phyloP scores from a whole-genome alignment of 2,113 vertebrate species.

The Arvicanthis niloticus region DNA sequence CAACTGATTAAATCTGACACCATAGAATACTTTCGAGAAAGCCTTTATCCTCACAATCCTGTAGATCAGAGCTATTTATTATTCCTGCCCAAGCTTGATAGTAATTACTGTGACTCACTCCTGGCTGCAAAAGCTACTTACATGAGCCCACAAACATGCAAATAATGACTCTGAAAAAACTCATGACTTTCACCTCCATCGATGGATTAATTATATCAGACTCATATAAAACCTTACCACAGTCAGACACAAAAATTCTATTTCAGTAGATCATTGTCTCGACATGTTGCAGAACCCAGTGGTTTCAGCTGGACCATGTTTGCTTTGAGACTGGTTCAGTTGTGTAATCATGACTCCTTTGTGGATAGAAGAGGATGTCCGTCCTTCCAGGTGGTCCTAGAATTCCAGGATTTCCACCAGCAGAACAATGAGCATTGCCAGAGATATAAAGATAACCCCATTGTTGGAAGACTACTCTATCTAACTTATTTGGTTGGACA shows the following conservation, averaged over 20 bases:
- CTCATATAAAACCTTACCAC: conserved; percentile 23
- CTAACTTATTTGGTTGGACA: not conserved
- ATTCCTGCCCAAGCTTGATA: conserved; percentile 56
- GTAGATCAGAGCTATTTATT: conserved; percentile 28
- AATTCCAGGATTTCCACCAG: not conserved
- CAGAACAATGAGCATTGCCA: not conserved
- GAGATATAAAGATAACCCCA: conserved; percentile 23
- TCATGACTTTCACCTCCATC: conserved; percentile 9
- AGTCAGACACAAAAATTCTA: conserved; percentile 58
- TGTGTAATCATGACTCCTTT: not conserved
- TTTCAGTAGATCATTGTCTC: conserved; percentile 18
- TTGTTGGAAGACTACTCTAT: not conserved
- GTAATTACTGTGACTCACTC: conserved; percentile 51
- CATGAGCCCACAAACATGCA: conserved; percentile 47
- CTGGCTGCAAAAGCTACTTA: conserved; percentile 50
- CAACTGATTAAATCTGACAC: conserved; percentile 11
- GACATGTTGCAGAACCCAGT: conserved; percentile 40
- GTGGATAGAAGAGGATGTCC: not conserved
- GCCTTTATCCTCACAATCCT: conserved; percentile 29
- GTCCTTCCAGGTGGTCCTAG: not conserved
- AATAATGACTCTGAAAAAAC: conserved; percentile 22
- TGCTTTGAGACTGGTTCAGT: not conserved
- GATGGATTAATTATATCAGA: not conserved
- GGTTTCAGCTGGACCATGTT: not conserved
- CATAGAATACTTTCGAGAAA: conserved; percentile 35